Percentiles rank a stretch among this genome's conserved stretches.
Evolutionary conservation across 2,888 invertebrate species (phyloP).

Genomic region (Blastobasis adustella): DNA sequence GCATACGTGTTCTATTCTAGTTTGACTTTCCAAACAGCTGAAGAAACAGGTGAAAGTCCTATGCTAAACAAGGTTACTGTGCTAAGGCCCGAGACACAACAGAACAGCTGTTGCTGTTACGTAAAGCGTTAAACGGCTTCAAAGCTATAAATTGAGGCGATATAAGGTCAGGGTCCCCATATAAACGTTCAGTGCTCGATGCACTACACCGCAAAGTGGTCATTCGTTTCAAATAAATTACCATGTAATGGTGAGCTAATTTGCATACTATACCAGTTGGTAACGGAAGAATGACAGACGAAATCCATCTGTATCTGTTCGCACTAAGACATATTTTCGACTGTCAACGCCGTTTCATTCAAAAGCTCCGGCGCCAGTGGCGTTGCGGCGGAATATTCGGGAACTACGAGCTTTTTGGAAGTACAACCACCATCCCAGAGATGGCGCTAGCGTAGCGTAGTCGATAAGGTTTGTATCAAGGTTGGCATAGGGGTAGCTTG

Average conservation of each 20-base stretch:
- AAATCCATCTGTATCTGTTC: constrained; percentile 37
- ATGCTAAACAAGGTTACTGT: constrained; percentile 50
- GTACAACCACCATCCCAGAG: constrained; percentile 56
- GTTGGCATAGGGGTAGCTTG: background rate
- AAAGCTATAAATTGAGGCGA: constrained; percentile 68
- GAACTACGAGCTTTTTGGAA: constrained; percentile 54
- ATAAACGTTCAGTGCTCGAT: constrained; percentile 67
- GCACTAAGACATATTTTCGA: constrained; percentile 28
- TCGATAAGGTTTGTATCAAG: constrained; percentile 26
- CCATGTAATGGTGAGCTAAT: constrained; percentile 72
- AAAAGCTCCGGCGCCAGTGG: constrained; percentile 51
- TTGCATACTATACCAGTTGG: constrained; percentile 64
- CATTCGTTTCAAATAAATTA: constrained; percentile 76
- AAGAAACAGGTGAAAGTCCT: constrained; percentile 54
- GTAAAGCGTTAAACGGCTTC: constrained; percentile 61
- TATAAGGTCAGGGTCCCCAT: constrained; percentile 74
- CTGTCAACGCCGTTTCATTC: constrained; percentile 41
- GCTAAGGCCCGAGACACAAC: constrained; percentile 49
- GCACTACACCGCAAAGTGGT: constrained; percentile 72
- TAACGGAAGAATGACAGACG: constrained; percentile 24
- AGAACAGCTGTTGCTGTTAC: constrained; percentile 47
- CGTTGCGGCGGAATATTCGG: constrained; percentile 36
- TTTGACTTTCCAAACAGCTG: constrained; percentile 24
- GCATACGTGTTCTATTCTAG: constrained; percentile 5
- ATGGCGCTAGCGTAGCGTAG: constrained; percentile 42